A percentile compares a stretch with the other conserved stretches of the same genome.
These are phyloP conservation scores for Phragmatobia fuliginosa DNA, from an alignment of 2,888 invertebrate genomes.

Conservation along the genomic window DNA sequence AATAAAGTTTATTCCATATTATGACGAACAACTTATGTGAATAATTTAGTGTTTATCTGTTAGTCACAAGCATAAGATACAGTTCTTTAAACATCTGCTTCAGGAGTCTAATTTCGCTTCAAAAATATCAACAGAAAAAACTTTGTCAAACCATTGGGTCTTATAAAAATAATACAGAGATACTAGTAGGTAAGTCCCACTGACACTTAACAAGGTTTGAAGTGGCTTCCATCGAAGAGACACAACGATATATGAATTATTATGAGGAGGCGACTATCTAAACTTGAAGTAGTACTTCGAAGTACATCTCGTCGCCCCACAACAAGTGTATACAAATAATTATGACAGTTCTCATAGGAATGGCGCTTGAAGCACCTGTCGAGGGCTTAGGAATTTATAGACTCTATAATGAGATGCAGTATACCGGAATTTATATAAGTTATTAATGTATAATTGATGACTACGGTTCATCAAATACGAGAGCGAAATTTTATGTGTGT, in stretches of 20 bases:
- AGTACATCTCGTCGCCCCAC: slow-evolving; percentile 61
- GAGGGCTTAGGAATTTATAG: slow-evolving; percentile 52
- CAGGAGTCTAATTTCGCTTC: slow-evolving; percentile 20
- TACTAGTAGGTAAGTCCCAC: slow-evolving; percentile 59
- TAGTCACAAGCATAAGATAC: background rate
- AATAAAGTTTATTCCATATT: slow-evolving; percentile 13
- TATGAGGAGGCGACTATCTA: slow-evolving; percentile 68
- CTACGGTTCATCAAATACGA: slow-evolving; percentile 27
- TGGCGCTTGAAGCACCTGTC: slow-evolving; percentile 64
- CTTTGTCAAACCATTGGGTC: slow-evolving; percentile 43
- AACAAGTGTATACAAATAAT: slow-evolving; percentile 73
- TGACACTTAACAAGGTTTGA: slow-evolving; percentile 73
- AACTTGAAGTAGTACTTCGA: slow-evolving; percentile 75
- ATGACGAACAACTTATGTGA: background rate
- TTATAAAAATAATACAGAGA: slow-evolving; percentile 68
- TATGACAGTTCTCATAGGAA: slow-evolving; percentile 78
- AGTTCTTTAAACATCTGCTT: background rate
- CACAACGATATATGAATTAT: slow-evolving; percentile 72
- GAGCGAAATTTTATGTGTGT: slow-evolving; percentile 35
- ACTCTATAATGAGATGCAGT: slow-evolving; percentile 45
- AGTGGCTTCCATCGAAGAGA: slow-evolving; percentile 69
- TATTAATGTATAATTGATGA: slow-evolving; percentile 48
- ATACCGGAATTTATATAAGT: slow-evolving; percentile 47
- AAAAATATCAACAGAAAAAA: slow-evolving; percentile 34
- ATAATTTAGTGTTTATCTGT: background rate